These are phyloP conservation scores for Drosophila nigromelanica DNA, from an alignment of 1,140 invertebrate species.

Conservation along the genomic window DNA sequence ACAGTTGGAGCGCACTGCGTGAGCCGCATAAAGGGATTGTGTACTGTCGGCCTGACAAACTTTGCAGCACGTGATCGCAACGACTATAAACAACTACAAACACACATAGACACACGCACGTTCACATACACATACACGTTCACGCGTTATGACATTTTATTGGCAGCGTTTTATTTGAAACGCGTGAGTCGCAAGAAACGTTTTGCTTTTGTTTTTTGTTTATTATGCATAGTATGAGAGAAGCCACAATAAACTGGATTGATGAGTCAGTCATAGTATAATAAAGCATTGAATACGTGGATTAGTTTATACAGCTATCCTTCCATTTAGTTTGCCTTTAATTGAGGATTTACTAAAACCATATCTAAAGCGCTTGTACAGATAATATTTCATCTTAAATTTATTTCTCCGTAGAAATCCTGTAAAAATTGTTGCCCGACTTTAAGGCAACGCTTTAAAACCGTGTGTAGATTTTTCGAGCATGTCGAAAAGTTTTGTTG, in stretches of 20 bases:
- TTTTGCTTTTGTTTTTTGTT: constrained; percentile 29
- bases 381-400: not conserved
- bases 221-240: constrained; percentile 32
- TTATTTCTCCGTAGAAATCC: too few species aligned
- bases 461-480: constrained; percentile 3
- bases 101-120: constrained; percentile 8
- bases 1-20: constrained; percentile 47
- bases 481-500: constrained; percentile 36
- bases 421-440: too few species aligned
- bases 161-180: constrained; percentile 76
- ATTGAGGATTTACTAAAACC: not conserved
- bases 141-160: constrained; percentile 72
- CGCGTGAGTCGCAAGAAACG: constrained; percentile 63
- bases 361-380: not conserved
- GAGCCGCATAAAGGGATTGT: constrained; percentile 42
- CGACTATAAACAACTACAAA: constrained; percentile 54
- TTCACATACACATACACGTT: constrained; percentile 52
- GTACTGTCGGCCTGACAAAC: constrained; percentile 48
- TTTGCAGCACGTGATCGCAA: constrained; percentile 72
- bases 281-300: constrained; percentile 29
- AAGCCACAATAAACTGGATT: constrained; percentile 31
- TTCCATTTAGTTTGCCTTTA: not conserved
- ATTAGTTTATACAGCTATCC: constrained; percentile 32
- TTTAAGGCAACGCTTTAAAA: constrained; percentile 13
- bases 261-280: constrained; percentile 32